phyloP scores from a whole-genome alignment of 2,113 vertebrate species.

The Ariopsis seemanni region DNA sequence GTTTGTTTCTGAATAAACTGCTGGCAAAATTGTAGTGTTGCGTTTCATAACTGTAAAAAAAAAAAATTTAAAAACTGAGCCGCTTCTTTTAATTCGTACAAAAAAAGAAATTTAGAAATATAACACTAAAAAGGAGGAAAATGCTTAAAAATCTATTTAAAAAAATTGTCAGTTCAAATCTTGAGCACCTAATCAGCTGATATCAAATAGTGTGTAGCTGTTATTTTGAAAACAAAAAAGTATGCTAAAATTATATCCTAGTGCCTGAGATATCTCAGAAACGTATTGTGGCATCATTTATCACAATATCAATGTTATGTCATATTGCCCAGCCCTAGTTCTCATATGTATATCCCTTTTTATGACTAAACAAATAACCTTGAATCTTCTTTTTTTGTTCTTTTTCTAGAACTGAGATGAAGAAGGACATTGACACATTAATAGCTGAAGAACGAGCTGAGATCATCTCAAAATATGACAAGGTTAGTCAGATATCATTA shows the following conservation, averaged over 20 bases:
- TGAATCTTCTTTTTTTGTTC: slow-evolving; percentile 20
- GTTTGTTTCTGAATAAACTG: not conserved
- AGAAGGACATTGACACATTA: slow-evolving; percentile 87
- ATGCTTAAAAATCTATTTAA: not conserved
- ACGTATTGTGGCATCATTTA: not conserved
- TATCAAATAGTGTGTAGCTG: not conserved
- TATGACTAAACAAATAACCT: not conserved
- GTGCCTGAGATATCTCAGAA: not conserved
- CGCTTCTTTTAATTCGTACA: not conserved
- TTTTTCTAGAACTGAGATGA: slow-evolving; percentile 85
- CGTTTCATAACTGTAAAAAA: not conserved
- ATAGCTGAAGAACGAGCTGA: slow-evolving; percentile 87
- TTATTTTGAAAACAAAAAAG: not conserved
- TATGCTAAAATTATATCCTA: not conserved
- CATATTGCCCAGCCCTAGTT: not conserved
- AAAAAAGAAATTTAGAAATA: not conserved
- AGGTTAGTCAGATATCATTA: slow-evolving; percentile 67
- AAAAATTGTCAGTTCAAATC: not conserved
- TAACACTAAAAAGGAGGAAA: not conserved
- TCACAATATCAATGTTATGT: not conserved
- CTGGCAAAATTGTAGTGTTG: not conserved
- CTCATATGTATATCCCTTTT: not conserved
- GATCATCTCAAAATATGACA: slow-evolving; percentile 88
- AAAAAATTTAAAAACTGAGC: not conserved
- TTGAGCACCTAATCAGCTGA: no score